phyloP scores from a whole-genome alignment of 2,113 vertebrate species.

The Ptilonorhynchus violaceus region DNA sequence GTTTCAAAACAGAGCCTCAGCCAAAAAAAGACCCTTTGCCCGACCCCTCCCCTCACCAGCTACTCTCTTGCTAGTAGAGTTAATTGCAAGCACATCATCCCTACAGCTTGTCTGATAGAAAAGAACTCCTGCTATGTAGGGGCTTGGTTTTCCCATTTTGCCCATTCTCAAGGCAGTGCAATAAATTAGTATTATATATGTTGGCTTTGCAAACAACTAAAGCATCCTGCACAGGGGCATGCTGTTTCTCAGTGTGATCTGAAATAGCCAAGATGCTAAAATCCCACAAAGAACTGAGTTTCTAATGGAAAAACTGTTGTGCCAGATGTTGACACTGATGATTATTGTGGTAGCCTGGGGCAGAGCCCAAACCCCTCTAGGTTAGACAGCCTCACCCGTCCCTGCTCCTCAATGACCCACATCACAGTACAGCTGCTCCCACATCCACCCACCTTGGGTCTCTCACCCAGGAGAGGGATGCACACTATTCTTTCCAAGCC shows the following conservation, averaged over 20 bases:
- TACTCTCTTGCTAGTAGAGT: not conserved
- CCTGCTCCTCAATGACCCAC: not conserved
- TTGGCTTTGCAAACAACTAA: not conserved
- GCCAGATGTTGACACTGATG: constrained; percentile 27
- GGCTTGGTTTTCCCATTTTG: not conserved
- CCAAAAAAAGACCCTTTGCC: not conserved
- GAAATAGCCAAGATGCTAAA: constrained; percentile 37
- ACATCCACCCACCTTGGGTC: not conserved
- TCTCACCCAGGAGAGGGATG: not conserved
- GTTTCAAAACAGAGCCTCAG: not conserved
- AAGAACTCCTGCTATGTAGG: not conserved
- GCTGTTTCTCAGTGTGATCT: not conserved
- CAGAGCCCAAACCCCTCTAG: not conserved
- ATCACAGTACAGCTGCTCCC: not conserved
- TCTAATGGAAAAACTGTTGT: constrained; percentile 22
- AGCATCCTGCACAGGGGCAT: not conserved
- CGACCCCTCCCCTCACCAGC: not conserved
- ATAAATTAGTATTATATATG: constrained; percentile 44
- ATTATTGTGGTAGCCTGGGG: not conserved
- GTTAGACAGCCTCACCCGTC: not conserved
- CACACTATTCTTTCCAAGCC: not conserved
- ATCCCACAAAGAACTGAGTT: constrained; percentile 9
- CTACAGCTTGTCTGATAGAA: not conserved
- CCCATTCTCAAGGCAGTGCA: not conserved
- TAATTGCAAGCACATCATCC: not conserved